These are phyloP conservation scores for Spilarctia lutea DNA, from an alignment of 2,888 invertebrate genomes.

Conservation along the genomic window DNA sequence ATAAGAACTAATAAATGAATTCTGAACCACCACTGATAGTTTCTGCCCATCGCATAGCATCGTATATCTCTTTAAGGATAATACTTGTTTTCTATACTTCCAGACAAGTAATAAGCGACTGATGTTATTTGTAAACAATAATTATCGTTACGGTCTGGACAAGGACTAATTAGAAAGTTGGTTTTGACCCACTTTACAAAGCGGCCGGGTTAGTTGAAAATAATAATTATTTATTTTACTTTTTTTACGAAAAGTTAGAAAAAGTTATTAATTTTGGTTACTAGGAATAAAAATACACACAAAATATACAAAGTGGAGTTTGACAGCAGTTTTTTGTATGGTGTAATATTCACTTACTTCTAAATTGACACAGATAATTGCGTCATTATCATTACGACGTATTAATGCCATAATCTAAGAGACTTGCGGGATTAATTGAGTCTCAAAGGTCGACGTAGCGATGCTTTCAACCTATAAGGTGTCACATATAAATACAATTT, in stretches of 20 bases:
- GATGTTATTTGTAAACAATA: neutral
- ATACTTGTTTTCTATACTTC: neutral
- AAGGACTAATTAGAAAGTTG: too few species aligned
- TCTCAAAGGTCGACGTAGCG: neutral
- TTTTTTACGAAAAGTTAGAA: too few species aligned
- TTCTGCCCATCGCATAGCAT: neutral
- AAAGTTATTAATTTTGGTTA: too few species aligned
- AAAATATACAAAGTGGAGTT: neutral
- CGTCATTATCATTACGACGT: neutral
- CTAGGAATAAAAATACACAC: neutral
- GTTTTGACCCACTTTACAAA: too few species aligned
- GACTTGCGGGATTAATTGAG: constrained; percentile 1
- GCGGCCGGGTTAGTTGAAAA: too few species aligned
- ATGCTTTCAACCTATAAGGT: neutral
- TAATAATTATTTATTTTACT: too few species aligned
- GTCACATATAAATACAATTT: neutral
- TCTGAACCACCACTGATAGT: neutral
- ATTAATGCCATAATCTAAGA: constrained; percentile 1
- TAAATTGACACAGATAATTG: neutral
- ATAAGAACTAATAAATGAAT: neutral
- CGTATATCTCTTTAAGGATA: neutral
- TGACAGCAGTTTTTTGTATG: neutral
- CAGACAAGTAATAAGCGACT: neutral
- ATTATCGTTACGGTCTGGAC: neutral
- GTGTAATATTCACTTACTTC: neutral